Percentiles rank a stretch among this genome's conserved stretches.
Evolutionary conservation across 2,113 vertebrate species (phyloP).

Genomic region (Cygnus buccinator): DNA sequence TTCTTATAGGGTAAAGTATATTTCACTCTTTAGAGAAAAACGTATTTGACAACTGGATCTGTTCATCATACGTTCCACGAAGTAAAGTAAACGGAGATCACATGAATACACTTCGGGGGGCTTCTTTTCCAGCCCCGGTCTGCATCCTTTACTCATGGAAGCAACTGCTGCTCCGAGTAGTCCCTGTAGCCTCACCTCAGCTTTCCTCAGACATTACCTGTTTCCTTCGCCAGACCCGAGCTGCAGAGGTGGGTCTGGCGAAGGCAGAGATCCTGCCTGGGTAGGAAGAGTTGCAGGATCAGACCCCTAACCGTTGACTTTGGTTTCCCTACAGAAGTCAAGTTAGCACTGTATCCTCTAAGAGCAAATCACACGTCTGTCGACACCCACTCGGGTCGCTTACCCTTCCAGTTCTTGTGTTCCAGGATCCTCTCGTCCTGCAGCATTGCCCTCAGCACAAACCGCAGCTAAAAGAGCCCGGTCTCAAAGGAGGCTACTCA

Average conservation of each 20-base stretch:
- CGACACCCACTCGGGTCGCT: not conserved
- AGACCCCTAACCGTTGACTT: not conserved
- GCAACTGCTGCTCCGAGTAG: slow-evolving; percentile 40
- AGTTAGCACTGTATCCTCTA: slow-evolving; percentile 36
- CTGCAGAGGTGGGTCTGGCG: slow-evolving; percentile 15
- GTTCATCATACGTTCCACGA: slow-evolving; percentile 36
- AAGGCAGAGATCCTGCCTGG: not conserved
- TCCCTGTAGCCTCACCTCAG: slow-evolving; percentile 48
- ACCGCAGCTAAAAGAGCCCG: not conserved
- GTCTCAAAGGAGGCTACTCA: slow-evolving; percentile 57
- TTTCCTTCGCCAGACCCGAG: slow-evolving; percentile 19
- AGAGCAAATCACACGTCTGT: slow-evolving; percentile 44
- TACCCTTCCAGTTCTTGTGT: not conserved
- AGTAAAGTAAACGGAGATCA: slow-evolving; percentile 28
- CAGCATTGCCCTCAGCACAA: slow-evolving; percentile 44
- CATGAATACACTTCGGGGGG: not conserved
- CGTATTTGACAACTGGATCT: slow-evolving; percentile 62
- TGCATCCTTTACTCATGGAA: slow-evolving; percentile 50
- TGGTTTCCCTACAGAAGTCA: slow-evolving; percentile 52
- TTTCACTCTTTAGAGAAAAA: slow-evolving; percentile 66
- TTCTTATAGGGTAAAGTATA: slow-evolving; percentile 68
- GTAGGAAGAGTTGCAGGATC: not conserved
- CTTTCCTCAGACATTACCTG: slow-evolving; percentile 9
- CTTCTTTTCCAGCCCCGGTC: not conserved
- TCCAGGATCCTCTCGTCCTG: slow-evolving; percentile 39